Conservation (phyloP, 2,113 vertebrate species). For the Pseudonaja textilis region DNA sequence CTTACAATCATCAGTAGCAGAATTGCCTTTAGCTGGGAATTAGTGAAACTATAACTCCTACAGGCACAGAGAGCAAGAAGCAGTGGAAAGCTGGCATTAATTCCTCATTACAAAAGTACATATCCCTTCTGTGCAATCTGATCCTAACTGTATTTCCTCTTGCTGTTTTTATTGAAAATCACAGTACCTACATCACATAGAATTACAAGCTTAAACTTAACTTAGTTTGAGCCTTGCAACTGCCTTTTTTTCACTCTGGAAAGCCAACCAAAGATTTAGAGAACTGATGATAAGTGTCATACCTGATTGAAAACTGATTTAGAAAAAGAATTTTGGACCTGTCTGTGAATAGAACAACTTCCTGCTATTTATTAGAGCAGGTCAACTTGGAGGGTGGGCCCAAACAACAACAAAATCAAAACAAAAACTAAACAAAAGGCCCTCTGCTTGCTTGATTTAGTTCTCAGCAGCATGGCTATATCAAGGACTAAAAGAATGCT, state of each 20-base stretch:
- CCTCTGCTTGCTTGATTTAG: background rate
- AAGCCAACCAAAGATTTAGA: background rate
- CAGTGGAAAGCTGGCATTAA: background rate
- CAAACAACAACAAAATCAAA: background rate
- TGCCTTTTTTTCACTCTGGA: background rate
- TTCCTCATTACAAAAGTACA: background rate
- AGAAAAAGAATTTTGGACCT: background rate
- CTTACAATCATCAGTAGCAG: background rate
- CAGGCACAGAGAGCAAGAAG: background rate
- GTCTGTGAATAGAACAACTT: background rate
- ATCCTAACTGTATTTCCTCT: background rate
- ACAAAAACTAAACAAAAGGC: background rate
- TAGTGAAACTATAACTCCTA: background rate
- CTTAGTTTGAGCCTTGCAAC: background rate
- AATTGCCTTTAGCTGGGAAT: background rate
- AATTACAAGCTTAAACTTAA: background rate
- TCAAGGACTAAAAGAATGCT: background rate
- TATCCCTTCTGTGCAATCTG: background rate
- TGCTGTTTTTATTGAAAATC: background rate
- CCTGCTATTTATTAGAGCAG: background rate
- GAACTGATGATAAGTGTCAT: background rate
- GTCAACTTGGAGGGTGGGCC: background rate
- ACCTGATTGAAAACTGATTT: background rate
- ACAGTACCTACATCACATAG: background rate
- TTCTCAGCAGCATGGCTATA: background rate